Evolutionary conservation across 2,888 invertebrate genomes (phyloP), one percentile per base, ranked within the genome.

Genomic region (Plebejus argus): DNA sequence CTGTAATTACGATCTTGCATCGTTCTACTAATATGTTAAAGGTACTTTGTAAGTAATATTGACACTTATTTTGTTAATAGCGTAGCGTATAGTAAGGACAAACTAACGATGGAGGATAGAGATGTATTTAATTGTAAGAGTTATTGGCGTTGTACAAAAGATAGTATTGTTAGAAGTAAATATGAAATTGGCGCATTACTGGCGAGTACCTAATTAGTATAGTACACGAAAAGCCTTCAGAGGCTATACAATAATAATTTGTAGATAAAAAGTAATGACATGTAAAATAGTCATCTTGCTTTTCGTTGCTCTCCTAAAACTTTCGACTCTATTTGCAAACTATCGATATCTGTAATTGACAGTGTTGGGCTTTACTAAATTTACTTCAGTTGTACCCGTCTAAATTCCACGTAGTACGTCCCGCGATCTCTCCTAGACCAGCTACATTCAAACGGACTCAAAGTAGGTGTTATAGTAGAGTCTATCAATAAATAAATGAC

Each of bases 201-300:
- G 93, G 93, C 92, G 93, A 93, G 94, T 94, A 94, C 94, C 94
- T 94, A 92, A 94, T 92, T 94, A 94, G 93, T 87, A 86, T 93
- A 94, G 92, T 88, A 88, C 90, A 89, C 90, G 88, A 86, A 86
- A 86, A 89, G 92, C 92, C 93, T 89, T 78, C 83, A 83, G 93
- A 93, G 93, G 93, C 93, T 93, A 90, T 84, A 88, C 88, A 88
- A 87, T 83, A 88, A 87, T 83, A 91, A 90, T 92, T 91, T 89
- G 91, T 93, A 92, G 86, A 88, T 87, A 83, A 82, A 86, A 86
- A 85, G 85, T 85, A 45, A 88, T 84, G 85, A 87, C 85, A 83
- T 87, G 84, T 89, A 87, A 87, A 86, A 85, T 84, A 86, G 87
- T 88, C 89, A 87, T 88, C 28, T 89, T 86, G 88, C 89, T 90